Conservation (phyloP, 1,140 invertebrate genomes). For the Cyrtorhinus lividipennis region DNA sequence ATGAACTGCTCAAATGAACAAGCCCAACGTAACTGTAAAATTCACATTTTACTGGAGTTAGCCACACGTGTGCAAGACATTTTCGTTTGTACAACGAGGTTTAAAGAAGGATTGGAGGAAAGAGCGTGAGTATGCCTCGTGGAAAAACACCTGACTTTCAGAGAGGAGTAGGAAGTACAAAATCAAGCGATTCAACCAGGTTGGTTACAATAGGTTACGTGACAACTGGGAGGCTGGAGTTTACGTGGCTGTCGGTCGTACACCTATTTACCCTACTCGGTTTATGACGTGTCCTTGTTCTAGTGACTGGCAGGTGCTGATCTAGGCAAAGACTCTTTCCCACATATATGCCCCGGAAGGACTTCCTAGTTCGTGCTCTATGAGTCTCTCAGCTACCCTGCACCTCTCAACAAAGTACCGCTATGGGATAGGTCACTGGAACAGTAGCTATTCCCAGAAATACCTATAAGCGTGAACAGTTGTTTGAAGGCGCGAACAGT, state of each 20-base stretch:
- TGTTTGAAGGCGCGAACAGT: no score
- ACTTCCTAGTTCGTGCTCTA: not conserved
- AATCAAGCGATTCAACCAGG: not conserved
- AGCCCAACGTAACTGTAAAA: no score
- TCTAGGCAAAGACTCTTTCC: not conserved
- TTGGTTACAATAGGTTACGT: slow-evolving; percentile 4
- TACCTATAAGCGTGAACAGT: no score
- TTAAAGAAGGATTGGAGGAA: no score
- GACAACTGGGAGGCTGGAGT: not conserved
- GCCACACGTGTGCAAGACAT: no score
- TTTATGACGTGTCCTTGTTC: slow-evolving; percentile 2
- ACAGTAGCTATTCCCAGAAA: no score
- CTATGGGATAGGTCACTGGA: not conserved
- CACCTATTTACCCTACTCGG: not conserved
- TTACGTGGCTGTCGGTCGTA: not conserved
- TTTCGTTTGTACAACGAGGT: no score
- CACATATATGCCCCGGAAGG: not conserved
- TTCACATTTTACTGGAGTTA: no score
- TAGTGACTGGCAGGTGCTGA: slow-evolving; percentile 8
- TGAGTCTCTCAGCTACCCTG: not conserved
- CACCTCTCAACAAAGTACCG: no score
- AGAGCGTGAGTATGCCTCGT: no score
- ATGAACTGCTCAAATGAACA: no score
- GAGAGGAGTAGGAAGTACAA: not conserved
- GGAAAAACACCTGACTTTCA: no score